Percentiles rank a stretch among this genome's conserved stretches.
Evolutionary conservation across 2,113 vertebrate genomes (phyloP).

Genomic region (Cynoglossus semilaevis): DNA sequence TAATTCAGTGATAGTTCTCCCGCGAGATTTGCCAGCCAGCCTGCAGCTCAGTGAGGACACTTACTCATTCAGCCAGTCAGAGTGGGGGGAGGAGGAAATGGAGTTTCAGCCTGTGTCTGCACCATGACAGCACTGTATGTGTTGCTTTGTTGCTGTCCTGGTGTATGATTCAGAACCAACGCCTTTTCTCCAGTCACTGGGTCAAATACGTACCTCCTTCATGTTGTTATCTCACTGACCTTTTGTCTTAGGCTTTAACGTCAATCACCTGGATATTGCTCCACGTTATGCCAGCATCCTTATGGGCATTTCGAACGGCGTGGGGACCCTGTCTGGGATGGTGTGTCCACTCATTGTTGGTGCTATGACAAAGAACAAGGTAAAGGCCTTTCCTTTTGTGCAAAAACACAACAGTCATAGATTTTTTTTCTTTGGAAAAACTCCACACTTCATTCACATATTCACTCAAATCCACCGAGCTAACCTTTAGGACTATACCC

Average conservation of each 20-base stretch:
- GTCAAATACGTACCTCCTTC: not conserved
- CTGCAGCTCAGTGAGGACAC: constrained; percentile 63
- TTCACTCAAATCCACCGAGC: too few species aligned
- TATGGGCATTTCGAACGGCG: constrained; percentile 99
- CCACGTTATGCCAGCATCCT: constrained; percentile 98
- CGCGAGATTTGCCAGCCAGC: constrained; percentile 64
- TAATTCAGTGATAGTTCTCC: constrained; percentile 75
- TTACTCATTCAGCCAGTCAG: constrained; percentile 62
- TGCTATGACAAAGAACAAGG: constrained; percentile 99
- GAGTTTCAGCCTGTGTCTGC: constrained; percentile 40
- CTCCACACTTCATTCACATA: too few species aligned
- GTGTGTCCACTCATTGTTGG: constrained; percentile 98
- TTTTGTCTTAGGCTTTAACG: constrained; percentile 88
- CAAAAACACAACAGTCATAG: not conserved
- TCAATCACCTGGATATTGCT: constrained; percentile 98
- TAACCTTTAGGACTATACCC: too few species aligned
- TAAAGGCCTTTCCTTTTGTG: constrained; percentile 46
- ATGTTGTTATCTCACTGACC: not conserved
- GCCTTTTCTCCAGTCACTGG: too few species aligned
- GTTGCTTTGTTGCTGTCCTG: constrained; percentile 5
- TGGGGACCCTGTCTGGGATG: constrained; percentile 97
- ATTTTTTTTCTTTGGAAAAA: not conserved
- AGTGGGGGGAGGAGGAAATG: constrained; percentile 60
- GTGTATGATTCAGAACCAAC: too few species aligned
- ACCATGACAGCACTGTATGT: constrained; percentile 25